Evolutionary conservation across 2,888 invertebrate genomes (phyloP), one percentile per base, ranked within the genome.

Genomic region (Noctuana brunneofusca): DNA sequence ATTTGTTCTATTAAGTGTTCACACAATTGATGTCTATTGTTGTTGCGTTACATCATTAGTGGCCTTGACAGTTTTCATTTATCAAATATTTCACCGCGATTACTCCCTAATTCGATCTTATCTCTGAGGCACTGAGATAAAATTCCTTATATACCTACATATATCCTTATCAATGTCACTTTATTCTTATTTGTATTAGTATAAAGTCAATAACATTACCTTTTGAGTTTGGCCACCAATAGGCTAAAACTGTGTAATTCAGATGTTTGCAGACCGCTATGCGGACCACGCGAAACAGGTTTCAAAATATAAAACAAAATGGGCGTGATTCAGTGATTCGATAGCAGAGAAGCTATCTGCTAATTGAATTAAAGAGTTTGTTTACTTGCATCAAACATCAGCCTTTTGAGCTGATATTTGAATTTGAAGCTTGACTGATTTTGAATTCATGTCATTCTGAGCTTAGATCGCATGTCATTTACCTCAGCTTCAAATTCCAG

Each of bases 31-130:
- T 71, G 68, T 71, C 74, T 79, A 80, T 82, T 81, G 78, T 81
- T 78, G 74, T 74, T 75, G 74, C 71, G 75, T 87, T 84, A 87
- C 87, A 85, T 87, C 83, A 87, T 75, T 75, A 72, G 59, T 74
- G 85, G 78, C 89, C 89, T 87, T 87, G 86, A 70, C 70, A 71
- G 66, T 75, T 75, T 78, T 79, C 74, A 76, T 75, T 76, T 76
- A 80, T 77, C 76, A 75, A 79, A 78, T 78, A 80, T 78, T 80
- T 76, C 71, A 76, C 72, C 68, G 69, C 81, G 80, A 75, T 71
- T 67, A 69, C 60, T 68, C 65, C 60, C 67, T 73, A 71, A 73
- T 74, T 69, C 69, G 68, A 48, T 57, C 56, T 68, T 71, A 69
- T 69, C 68, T 65, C 46, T 30, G 35, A 49, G 46, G 49, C 58